phyloP scores from a whole-genome alignment of 1,140 invertebrate species.

The Dendroctonus ponderosae region DNA sequence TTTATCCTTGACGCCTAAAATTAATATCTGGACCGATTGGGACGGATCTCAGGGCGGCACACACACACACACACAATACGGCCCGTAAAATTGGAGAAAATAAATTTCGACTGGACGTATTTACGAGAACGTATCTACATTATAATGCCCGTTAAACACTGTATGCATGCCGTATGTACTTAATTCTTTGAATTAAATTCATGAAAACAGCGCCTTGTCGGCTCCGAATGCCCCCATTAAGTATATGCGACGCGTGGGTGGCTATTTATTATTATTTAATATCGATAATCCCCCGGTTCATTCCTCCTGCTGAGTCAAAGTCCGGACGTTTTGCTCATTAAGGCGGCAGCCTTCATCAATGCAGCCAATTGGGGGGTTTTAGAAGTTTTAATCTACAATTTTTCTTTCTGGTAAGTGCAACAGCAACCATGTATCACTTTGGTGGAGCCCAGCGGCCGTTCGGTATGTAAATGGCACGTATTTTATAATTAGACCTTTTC shows the following conservation, averaged over 20 bases:
- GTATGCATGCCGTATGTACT: constrained; percentile 26
- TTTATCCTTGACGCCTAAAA: too few species aligned
- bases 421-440: too few species aligned
- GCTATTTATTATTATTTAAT: constrained; percentile 18
- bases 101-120: constrained; percentile 23
- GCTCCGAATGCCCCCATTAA: constrained; percentile 18
- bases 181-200: constrained; percentile 30
- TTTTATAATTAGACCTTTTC: constrained; percentile 24
- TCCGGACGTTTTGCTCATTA: too few species aligned
- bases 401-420: too few species aligned
- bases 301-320: too few species aligned
- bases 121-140: constrained; percentile 27
- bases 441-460: not conserved
- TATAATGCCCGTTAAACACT: constrained; percentile 28
- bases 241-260: constrained; percentile 6
- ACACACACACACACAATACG: constrained; percentile 11
- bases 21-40: too few species aligned
- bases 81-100: constrained; percentile 24
- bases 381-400: too few species aligned
- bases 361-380: too few species aligned
- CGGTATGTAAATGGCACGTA: constrained; percentile 21
- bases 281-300: not conserved
- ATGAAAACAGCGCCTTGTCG: constrained; percentile 24
- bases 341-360: too few species aligned
- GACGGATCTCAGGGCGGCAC: not conserved